Evolutionary conservation across 2,888 invertebrate species (phyloP), one percentile per base, ranked within the genome.

Genomic region (Apamea sordens): DNA sequence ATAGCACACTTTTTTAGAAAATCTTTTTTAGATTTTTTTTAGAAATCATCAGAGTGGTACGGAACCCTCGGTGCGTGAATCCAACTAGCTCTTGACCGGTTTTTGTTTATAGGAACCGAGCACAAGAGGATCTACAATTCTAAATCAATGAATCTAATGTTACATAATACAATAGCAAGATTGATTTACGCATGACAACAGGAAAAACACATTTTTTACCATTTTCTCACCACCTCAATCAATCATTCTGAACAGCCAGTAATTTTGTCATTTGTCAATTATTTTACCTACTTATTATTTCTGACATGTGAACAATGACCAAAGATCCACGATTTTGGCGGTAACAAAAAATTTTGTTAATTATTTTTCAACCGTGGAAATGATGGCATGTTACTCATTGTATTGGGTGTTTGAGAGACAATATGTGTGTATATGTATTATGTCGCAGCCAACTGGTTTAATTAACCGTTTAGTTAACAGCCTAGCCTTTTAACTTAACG

Each of bases 241-340:
- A 79, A 59, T 79, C 77, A 76, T 44, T 61, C 24, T 77, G 6
- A 83, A n/a, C 21, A 59, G n/a, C 50, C 41, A 67, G 44, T 83
- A 32, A 50, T 50, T 76, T 76, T 65, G 83, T 76, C 65, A 67
- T 80, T 53, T 76, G 79, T 53, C 77, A 76, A 61, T 6, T 41
- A 67, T 21, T 59, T 8, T 53, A 50, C 6, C 41, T 11, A 64
- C 0, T 44, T 32, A 50, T 50, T 41, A n/a, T 28, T 76, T 47
- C 56, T 44, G 53, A 53, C 53, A 56, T 15, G 28, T 18, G 13
- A 56, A 56, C 59, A 50, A 70, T 21, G 50, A 0, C 5, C 6
- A 28, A 11, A 24, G 18, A 44, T 8, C 44, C 32, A 11, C n/a
- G 15, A 81, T 32, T 53, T 21, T n/a, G 11, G 76, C 3, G 0